These are phyloP conservation scores for Drosophila diplacantha DNA, from an alignment of 2,888 invertebrate species.

Conservation along the genomic window DNA sequence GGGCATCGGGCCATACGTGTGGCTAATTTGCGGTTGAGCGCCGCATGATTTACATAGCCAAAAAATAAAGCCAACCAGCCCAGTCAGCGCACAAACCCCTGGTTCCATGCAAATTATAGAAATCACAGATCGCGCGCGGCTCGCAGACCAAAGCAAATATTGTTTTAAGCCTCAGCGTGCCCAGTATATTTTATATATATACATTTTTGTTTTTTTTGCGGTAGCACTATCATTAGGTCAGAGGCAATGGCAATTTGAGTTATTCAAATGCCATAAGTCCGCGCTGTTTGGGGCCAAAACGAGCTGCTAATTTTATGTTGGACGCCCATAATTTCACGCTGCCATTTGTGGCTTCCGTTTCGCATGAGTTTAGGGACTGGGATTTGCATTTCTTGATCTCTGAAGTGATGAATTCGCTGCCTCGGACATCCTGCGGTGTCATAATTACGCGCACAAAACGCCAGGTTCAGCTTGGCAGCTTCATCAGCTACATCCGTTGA, in stretches of 20 bases:
- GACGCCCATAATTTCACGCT: conserved; percentile 69
- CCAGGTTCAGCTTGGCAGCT: not conserved
- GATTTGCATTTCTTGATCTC: conserved; percentile 1
- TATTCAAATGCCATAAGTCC: conserved; percentile 69
- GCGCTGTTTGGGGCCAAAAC: conserved; percentile 16
- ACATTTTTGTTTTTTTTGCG: not conserved
- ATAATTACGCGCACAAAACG: conserved; percentile 6
- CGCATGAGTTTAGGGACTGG: conserved; percentile 32
- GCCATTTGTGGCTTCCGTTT: conserved; percentile 71
- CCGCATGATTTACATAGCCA: conserved; percentile 71
- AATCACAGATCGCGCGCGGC: conserved; percentile 48
- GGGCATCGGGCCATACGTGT: conserved; percentile 48
- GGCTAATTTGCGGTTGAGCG: conserved; percentile 71
- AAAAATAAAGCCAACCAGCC: conserved; percentile 13
- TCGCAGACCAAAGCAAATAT: conserved; percentile 60
- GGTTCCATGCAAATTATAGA: conserved; percentile 72
- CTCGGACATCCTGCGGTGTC: conserved; percentile 24
- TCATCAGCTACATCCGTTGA: conserved; percentile 4
- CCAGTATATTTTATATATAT: not conserved
- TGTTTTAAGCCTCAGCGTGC: conserved; percentile 39
- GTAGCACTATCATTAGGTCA: conserved; percentile 56
- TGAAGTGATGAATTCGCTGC: conserved; percentile 12
- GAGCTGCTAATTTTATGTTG: conserved; percentile 61
- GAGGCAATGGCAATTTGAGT: conserved; percentile 22
- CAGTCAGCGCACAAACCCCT: conserved; percentile 18